A percentile compares a stretch with the other conserved stretches of the same genome.
Conservation (phyloP, 2,113 vertebrate species). For the Pelmatolapia mariae region DNA sequence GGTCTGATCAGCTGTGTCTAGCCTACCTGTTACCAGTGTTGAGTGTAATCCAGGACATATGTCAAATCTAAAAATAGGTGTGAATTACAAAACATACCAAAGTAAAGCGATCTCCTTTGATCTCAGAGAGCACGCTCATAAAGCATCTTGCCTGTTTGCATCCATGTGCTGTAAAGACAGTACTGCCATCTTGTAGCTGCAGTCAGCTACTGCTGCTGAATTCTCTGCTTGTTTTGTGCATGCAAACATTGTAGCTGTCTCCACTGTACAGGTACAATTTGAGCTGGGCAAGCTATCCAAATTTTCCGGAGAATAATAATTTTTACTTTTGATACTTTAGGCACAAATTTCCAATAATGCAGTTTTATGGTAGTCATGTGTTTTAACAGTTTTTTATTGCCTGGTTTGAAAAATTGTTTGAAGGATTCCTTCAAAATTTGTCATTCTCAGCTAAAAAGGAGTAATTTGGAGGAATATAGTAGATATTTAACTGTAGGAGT, state of each 20-base stretch:
- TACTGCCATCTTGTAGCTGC: neutral
- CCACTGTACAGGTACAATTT: no score
- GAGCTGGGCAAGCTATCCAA: no score
- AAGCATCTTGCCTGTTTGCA: neutral
- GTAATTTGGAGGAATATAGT: neutral
- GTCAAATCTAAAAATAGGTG: neutral
- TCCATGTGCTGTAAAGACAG: neutral
- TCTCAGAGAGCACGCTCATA: neutral
- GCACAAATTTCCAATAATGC: no score
- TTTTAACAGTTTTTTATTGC: no score
- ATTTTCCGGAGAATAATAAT: no score
- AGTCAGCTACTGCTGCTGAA: neutral
- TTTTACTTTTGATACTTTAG: no score
- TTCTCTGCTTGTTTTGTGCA: no score
- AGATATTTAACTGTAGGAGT: neutral
- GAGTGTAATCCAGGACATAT: neutral
- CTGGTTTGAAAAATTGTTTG: no score
- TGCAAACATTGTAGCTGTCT: no score
- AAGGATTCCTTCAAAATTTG: no score
- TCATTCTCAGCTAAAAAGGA: neutral
- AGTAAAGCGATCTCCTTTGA: neutral
- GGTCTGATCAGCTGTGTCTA: neutral
- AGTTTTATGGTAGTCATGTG: no score
- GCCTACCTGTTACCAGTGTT: neutral
- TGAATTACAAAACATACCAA: neutral